A percentile compares a stretch with the other conserved stretches of the same genome.
These are phyloP conservation scores for Cryptotermes secundus DNA, from an alignment of 1,140 invertebrate genomes.

Conservation along the genomic window DNA sequence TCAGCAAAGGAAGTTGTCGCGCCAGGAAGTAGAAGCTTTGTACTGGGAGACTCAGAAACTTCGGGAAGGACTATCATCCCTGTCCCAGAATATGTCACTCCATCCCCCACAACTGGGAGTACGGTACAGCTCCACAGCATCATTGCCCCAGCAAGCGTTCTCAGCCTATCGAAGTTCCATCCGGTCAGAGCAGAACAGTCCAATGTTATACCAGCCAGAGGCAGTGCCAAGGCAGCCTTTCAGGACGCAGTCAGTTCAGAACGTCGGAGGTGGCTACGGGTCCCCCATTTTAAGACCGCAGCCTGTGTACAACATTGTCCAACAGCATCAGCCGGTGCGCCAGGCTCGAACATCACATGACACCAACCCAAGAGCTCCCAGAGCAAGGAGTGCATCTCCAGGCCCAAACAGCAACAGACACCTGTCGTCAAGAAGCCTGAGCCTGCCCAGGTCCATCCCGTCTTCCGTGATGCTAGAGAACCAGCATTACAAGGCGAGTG, in stretches of 20 bases:
- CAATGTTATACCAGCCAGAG: neutral
- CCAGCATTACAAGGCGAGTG: neutral
- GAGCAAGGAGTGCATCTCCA: conserved; percentile 27
- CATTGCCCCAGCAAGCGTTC: neutral
- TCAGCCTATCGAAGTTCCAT: neutral
- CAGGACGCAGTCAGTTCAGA: neutral
- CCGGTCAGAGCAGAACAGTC: neutral
- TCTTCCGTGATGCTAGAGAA: neutral
- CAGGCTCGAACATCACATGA: neutral
- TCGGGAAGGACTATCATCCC: neutral
- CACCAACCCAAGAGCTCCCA: neutral
- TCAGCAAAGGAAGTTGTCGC: neutral
- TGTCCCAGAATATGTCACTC: neutral
- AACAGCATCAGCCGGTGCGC: too few relatives aligned
- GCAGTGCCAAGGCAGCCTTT: neutral
- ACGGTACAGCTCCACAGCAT: neutral
- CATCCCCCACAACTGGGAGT: neutral
- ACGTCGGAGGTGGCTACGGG: neutral
- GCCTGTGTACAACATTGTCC: conserved; percentile 17
- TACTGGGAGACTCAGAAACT: conserved; percentile 23
- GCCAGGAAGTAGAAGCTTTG: conserved; percentile 24
- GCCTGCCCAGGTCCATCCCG: neutral
- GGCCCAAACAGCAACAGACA: conserved; percentile 12
- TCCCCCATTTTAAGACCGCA: conserved; percentile 1
- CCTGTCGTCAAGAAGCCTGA: neutral